Base-by-base conservation (phyloP, 53 echinoderm and acorn worm species). In the Arbacia lixula region DNA sequence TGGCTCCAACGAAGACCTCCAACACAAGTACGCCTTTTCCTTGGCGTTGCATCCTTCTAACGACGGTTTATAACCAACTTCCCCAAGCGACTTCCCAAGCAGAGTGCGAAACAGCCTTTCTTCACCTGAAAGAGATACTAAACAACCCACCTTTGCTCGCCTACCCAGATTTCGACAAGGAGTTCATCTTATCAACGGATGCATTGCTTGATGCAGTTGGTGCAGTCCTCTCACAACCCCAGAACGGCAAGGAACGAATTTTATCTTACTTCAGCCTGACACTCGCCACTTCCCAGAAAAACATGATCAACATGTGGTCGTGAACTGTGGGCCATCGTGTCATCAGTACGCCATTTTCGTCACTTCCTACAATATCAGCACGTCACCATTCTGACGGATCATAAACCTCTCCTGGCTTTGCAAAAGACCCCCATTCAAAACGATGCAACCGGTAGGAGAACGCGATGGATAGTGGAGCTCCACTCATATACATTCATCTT, bases 81-180 rank as follows among this genome's bases (percentile, higher is more conserved):
- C 53, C 30, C 74, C 32, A 51, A 73, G 32, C 16, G 16, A 50
- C 31, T 14, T 86, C 75, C 75, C 74, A 74, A 31, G 52, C 21
- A 19, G 86, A 60, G 26, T 86, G 86, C 64, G 86, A 86, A n/a
- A 5, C 1, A 10, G 86, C 86, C 27, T 86, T 86, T 50, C 46
- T 46, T n/a, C 43, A 42, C 27, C 51, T 86, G 24, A 86, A 86
- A 61, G 62, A 75, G 51, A 33, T 76, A 31, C 51, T 75, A 4
- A 62, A 50, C 33, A 72, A 60, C 31, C 73, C 85, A 60, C 85
- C 73, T 6, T 31, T 86, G 2, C 76, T 86, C 24, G 76, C 51
- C 54, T 66, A 76, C 43, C 85, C 73, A 14, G 61, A 85, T 31
- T 76, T 77, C 28, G 86, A 66, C 35, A 36, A 46, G 8, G 54